Percentiles rank a stretch among this genome's conserved stretches.
Conservation (phyloP, 2,797 vertebrate species). For the Tympanoctomys barrerae region DNA sequence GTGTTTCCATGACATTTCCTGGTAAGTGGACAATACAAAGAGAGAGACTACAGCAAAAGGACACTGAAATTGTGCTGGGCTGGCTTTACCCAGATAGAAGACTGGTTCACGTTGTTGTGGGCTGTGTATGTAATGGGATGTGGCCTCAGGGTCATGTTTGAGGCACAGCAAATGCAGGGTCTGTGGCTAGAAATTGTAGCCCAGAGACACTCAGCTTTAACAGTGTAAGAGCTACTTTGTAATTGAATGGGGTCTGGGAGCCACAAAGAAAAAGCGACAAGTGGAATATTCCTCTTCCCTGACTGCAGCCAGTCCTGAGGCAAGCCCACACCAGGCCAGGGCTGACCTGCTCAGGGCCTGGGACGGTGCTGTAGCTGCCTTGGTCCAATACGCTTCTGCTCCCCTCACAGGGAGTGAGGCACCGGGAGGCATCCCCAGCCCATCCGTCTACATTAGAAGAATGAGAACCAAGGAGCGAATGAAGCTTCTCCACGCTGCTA, state of each 20-base stretch:
- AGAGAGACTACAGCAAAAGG: background rate
- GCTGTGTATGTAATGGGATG: constrained; percentile 69
- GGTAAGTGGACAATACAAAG: background rate
- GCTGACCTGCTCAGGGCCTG: background rate
- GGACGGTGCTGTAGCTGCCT: background rate
- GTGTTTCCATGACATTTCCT: background rate
- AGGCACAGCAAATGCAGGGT: constrained; percentile 82
- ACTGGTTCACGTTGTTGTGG: constrained; percentile 73
- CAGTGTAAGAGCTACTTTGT: constrained; percentile 77
- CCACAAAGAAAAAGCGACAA: constrained; percentile 62
- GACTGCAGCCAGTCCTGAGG: background rate
- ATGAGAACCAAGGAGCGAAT: constrained; percentile 10
- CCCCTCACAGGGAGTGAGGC: background rate
- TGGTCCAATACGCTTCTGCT: background rate
- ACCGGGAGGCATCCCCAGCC: background rate
- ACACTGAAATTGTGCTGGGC: background rate
- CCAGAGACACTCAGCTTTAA: constrained; percentile 74
- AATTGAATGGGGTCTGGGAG: constrained; percentile 77
- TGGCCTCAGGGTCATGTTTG: constrained; percentile 82
- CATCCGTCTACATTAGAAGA: background rate
- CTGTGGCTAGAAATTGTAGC: constrained; percentile 82
- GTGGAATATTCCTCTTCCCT: background rate
- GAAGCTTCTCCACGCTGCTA: background rate
- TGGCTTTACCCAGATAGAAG: constrained; percentile 64
- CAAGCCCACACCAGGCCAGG: background rate